Conservation (phyloP, 2,888 invertebrate species). For the Chirona hameri region DNA sequence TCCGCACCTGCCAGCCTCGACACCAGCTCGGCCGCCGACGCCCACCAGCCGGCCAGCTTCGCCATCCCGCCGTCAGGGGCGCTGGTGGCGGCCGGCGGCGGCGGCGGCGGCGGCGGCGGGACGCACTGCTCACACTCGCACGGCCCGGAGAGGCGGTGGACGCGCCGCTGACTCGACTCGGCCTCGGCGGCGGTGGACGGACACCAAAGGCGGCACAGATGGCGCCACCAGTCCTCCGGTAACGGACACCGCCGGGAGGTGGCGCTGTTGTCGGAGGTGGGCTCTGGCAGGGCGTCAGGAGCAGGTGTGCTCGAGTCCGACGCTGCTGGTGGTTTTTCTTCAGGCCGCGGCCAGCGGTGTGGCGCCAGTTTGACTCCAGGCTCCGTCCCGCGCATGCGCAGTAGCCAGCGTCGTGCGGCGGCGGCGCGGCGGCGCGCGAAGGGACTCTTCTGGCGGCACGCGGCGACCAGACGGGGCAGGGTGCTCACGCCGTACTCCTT, state of each 20-base stretch:
- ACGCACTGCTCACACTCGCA: not conserved
- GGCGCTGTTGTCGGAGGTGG: not conserved
- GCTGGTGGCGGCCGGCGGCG: not conserved
- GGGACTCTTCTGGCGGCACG: slow-evolving; percentile 8
- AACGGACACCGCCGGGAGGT: too few relatives aligned
- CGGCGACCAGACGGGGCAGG: not conserved
- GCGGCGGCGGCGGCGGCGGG: not conserved
- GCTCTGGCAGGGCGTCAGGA: not conserved
- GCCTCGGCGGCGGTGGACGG: not conserved
- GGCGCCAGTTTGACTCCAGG: not conserved
- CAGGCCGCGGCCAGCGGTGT: not conserved
- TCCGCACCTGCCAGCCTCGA: not conserved
- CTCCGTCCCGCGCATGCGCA: not conserved
- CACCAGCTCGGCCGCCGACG: not conserved
- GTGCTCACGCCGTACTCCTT: slow-evolving; percentile 7
- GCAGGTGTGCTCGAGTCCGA: not conserved
- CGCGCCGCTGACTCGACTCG: not conserved
- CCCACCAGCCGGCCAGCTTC: not conserved
- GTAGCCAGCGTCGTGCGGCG: not conserved
- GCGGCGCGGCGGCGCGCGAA: too few relatives aligned
- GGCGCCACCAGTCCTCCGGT: not conserved
- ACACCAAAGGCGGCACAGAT: not conserved
- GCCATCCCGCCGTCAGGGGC: not conserved
- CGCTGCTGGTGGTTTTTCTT: not conserved
- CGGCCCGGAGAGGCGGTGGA: not conserved